Conservation (phyloP, 30 jellyfish, hydroid and myxozoan species). For the Chironex yamaguchii region DNA sequence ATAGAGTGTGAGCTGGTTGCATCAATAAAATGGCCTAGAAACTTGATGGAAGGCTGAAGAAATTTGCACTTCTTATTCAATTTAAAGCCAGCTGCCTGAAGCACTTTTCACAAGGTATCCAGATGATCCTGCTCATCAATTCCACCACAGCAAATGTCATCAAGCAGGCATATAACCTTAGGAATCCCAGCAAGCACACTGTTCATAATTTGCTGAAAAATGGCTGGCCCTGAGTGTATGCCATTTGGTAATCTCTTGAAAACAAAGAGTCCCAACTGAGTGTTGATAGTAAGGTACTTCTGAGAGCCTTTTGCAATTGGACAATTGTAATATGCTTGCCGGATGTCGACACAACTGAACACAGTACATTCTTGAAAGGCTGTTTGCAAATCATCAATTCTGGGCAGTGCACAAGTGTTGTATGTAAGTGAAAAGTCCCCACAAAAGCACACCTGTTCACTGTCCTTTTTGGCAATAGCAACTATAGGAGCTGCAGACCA, state of each 20-base stretch:
- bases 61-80: constrained; percentile 55
- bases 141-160: constrained; percentile 47
- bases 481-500: too few species aligned
- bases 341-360: constrained; percentile 36
- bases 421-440: too few species aligned
- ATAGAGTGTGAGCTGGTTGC: constrained; percentile 38
- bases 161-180: constrained; percentile 1
- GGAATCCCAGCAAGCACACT: constrained; percentile 32
- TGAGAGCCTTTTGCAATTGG: constrained; percentile 56
- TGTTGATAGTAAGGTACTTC: constrained; percentile 50
- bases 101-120: constrained; percentile 8
- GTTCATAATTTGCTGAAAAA: constrained; percentile 59
- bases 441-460: too few species aligned
- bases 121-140: constrained; percentile 21
- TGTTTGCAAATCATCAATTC: constrained; percentile 17
- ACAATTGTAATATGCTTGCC: constrained; percentile 69
- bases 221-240: constrained; percentile 72
- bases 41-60: constrained; percentile 9
- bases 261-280: constrained; percentile 62
- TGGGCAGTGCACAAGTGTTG: constrained; percentile 77
- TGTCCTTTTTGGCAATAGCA: too few species aligned
- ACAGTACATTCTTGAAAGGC: constrained; percentile 45
- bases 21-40: constrained; percentile 11
- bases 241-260: constrained; percentile 64
- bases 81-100: neutral